Conservation (phyloP, 35 echinoderm and acorn worm genomes). For the Amphiura filiformis region DNA sequence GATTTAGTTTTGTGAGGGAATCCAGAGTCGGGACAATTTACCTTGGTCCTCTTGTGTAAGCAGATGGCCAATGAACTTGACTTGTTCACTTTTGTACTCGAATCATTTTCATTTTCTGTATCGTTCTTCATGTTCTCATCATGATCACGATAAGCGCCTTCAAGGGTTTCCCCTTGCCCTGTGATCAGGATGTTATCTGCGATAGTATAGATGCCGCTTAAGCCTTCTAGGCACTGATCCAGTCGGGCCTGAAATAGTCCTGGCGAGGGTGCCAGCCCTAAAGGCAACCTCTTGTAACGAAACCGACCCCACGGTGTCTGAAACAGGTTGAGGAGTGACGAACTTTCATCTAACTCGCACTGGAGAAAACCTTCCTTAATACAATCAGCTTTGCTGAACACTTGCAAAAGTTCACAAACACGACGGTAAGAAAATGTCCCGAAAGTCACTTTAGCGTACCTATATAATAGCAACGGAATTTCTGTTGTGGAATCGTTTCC, state of each 20-base stretch:
- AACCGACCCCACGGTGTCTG: constrained; percentile 35
- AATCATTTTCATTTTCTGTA: constrained; percentile 23
- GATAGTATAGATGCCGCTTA: constrained; percentile 20
- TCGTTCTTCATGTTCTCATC: constrained; percentile 28
- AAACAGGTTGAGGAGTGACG: constrained; percentile 34
- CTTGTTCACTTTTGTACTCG: constrained; percentile 11
- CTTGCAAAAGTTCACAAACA: no score
- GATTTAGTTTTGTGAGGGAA: no score
- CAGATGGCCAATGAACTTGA: constrained; percentile 42
- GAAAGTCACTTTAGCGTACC: no score
- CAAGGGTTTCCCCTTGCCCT: constrained; percentile 41
- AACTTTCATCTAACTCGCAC: constrained; percentile 25
- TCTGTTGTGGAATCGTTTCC: no score
- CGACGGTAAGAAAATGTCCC: no score
- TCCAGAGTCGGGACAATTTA: no score
- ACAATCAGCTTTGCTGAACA: constrained; percentile 36
- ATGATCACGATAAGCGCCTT: constrained; percentile 43
- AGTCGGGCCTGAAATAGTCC: constrained; percentile 22
- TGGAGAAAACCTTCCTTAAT: constrained; percentile 71
- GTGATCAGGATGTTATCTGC: constrained; percentile 60
- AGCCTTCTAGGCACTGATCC: constrained; percentile 39
- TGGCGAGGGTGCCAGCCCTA: constrained; percentile 24
- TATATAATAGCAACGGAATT: no score
- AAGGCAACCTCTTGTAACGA: constrained; percentile 24
- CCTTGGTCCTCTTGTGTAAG: constrained; percentile 10